A percentile compares a stretch with the other conserved stretches of the same genome.
phyloP scores from a whole-genome alignment of 2,797 vertebrate species.

The Poeciliopsis turneri region DNA sequence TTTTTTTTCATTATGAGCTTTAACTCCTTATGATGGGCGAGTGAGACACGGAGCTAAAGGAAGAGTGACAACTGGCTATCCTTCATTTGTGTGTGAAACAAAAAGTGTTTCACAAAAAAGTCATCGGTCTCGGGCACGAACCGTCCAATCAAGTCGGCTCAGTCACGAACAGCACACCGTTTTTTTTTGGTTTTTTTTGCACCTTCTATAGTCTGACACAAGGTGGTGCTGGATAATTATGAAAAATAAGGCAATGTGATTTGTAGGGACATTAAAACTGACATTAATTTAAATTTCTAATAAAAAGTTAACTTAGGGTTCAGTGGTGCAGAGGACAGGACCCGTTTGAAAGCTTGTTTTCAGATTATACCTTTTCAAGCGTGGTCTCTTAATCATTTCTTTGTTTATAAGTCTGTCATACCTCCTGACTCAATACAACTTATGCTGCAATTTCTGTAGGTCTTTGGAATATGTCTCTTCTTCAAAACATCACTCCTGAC shows the following conservation, averaged over 20 bases:
- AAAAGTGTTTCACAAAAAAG: too few relatives aligned
- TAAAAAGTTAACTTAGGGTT: background rate
- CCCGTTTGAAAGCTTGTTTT: background rate
- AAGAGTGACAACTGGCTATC: background rate
- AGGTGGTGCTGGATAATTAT: conserved; percentile 32
- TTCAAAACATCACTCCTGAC: background rate
- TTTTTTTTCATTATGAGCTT: background rate
- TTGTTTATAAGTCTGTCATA: background rate
- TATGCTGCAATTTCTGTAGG: background rate
- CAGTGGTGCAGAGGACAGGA: background rate
- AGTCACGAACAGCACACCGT: background rate
- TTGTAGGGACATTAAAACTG: background rate
- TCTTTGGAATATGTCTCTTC: background rate
- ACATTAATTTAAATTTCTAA: background rate
- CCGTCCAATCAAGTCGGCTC: background rate
- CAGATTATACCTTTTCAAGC: too few relatives aligned
- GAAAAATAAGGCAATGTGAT: background rate
- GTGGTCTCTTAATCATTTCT: too few relatives aligned
- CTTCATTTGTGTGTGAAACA: background rate
- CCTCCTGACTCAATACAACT: background rate
- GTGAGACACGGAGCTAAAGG: background rate
- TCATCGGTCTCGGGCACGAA: background rate
- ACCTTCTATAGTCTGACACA: conserved; percentile 9
- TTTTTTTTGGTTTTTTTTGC: conserved; percentile 13
- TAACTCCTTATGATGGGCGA: background rate